Conservation (phyloP, 2,113 vertebrate genomes). For the Poecile atricapillus region DNA sequence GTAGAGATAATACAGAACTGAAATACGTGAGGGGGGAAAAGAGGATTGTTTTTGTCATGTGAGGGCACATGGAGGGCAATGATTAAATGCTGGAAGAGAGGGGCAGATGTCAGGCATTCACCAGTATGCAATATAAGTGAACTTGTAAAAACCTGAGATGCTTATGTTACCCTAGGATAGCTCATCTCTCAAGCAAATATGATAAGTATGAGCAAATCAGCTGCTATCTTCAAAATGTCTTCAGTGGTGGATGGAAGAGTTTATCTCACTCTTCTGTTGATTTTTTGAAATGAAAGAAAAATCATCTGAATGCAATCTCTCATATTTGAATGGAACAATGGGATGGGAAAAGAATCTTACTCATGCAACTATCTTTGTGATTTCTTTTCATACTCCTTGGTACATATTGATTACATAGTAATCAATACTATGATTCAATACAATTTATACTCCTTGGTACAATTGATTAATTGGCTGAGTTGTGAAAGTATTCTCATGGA, state of each 20-base stretch:
- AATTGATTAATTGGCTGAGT: not conserved
- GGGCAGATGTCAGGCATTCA: conserved; percentile 34
- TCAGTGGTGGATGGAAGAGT: not conserved
- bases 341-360: not conserved
- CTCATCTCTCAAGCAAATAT: not conserved
- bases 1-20: not conserved
- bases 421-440: no score
- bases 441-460: no score
- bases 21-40: not conserved
- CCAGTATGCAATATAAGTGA: not conserved
- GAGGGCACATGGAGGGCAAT: not conserved
- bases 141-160: conserved; percentile 42
- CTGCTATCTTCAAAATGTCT: not conserved
- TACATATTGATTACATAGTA: not conserved
- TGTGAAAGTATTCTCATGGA: not conserved
- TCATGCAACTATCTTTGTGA: not conserved
- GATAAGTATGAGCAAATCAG: not conserved
- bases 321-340: not conserved
- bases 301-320: not conserved
- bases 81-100: conserved; percentile 40
- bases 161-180: not conserved
- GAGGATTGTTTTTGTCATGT: not conserved
- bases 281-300: not conserved
- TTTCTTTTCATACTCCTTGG: not conserved
- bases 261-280: not conserved